phyloP scores from a whole-genome alignment of 2,113 vertebrate genomes.

The Hippocampus abdominalis region DNA sequence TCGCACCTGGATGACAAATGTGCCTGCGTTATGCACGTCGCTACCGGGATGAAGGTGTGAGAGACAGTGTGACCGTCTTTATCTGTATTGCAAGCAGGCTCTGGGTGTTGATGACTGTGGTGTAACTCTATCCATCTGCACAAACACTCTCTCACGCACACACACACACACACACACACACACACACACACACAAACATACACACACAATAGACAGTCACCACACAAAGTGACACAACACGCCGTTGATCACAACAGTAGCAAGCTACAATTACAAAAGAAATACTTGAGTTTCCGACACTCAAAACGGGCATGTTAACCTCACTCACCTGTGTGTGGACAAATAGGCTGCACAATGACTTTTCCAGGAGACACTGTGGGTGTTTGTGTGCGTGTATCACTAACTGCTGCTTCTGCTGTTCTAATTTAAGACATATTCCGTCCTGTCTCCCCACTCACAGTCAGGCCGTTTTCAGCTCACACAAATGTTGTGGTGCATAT shows the following conservation, averaged over 20 bases:
- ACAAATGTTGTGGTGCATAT: slow-evolving; percentile 22
- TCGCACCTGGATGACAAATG: neutral
- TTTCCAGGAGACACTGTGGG: slow-evolving; percentile 6
- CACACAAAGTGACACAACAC: slow-evolving; percentile 32
- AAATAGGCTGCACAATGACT: slow-evolving; percentile 14
- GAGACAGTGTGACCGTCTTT: neutral
- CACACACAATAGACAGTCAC: slow-evolving; percentile 51
- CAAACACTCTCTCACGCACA: slow-evolving; percentile 8
- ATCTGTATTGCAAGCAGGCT: slow-evolving; percentile 8
- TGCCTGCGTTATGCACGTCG: neutral
- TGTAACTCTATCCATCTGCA: slow-evolving; percentile 48
- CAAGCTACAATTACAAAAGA: slow-evolving; percentile 14
- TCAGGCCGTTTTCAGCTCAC: neutral
- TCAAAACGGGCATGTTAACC: slow-evolving; percentile 11
- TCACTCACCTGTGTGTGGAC: slow-evolving; percentile 12
- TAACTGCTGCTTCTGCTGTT: slow-evolving; percentile 27
- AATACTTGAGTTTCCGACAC: slow-evolving; percentile 34
- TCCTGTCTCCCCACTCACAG: neutral
- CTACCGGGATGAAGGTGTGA: neutral
- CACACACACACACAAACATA: neutral
- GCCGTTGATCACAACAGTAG: slow-evolving; percentile 7
- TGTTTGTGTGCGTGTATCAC: slow-evolving; percentile 17
- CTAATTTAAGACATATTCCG: slow-evolving; percentile 4
- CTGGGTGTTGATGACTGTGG: slow-evolving; percentile 7
- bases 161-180: too few species aligned